A percentile compares a stretch with the other conserved stretches of the same genome.
These are phyloP conservation scores for Palythoa heliodiscus DNA, from an alignment of 92 coral and sea anemone species.

Conservation along the genomic window DNA sequence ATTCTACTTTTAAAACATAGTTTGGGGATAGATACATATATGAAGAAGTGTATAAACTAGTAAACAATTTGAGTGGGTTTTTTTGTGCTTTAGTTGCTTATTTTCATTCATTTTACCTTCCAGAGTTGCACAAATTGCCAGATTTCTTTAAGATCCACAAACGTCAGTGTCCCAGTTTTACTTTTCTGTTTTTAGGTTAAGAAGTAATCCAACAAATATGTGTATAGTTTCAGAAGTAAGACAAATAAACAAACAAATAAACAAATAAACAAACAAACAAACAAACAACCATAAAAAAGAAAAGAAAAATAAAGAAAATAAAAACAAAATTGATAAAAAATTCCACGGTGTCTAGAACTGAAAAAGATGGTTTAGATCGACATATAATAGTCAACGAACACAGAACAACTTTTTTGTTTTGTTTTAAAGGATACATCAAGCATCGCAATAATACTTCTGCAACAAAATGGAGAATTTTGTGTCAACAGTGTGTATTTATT, in stretches of 20 bases:
- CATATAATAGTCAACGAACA: background rate
- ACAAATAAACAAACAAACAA: too few relatives aligned
- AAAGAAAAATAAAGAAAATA: too few relatives aligned
- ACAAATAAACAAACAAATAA: too few relatives aligned
- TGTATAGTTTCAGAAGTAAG: background rate
- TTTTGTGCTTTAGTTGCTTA: background rate
- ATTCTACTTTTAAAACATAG: too few relatives aligned
- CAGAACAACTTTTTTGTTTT: background rate
- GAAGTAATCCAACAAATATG: background rate
- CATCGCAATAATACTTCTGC: constrained; percentile 30
- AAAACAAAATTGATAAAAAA: background rate
- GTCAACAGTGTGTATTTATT: background rate
- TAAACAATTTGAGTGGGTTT: background rate
- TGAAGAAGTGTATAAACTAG: too few relatives aligned
- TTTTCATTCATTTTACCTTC: constrained; percentile 3
- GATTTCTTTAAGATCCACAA: constrained; percentile 3
- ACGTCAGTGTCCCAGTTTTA: constrained; percentile 16
- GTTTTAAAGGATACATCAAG: constrained; percentile 36
- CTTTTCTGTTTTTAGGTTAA: constrained; percentile 21
- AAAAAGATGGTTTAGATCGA: background rate
- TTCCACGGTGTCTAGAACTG: background rate
- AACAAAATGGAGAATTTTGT: background rate
- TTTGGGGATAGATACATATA: too few relatives aligned
- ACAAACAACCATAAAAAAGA: background rate
- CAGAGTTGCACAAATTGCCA: constrained; percentile 21